Percentiles rank a stretch among this genome's conserved stretches.
These are phyloP conservation scores for Pelodytes ibericus DNA, from an alignment of 2,797 vertebrate species.

Conservation along the genomic window DNA sequence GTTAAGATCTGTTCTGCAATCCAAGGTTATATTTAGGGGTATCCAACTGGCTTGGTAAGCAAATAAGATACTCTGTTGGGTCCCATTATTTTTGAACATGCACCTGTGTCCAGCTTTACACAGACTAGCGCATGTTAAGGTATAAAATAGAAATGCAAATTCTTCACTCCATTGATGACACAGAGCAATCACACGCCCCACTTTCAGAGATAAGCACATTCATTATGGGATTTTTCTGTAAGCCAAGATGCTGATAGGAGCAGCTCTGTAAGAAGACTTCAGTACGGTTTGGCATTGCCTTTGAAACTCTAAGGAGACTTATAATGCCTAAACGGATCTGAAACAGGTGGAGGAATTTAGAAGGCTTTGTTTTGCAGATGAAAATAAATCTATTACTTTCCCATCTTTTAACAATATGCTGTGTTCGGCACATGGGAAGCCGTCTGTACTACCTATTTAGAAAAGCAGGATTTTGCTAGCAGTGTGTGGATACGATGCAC, in stretches of 20 bases:
- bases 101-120: background rate
- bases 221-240: background rate
- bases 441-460: constrained; percentile 58
- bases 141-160: background rate
- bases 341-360: constrained; percentile 18
- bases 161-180: background rate
- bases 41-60: constrained; percentile 1
- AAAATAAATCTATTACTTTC: constrained; percentile 14
- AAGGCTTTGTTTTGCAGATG: constrained; percentile 15
- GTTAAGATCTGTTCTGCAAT: constrained; percentile 17
- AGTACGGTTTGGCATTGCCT: background rate
- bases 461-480: constrained; percentile 61
- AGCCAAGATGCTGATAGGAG: background rate
- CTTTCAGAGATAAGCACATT: background rate
- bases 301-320: background rate
- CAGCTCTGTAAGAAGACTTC: background rate
- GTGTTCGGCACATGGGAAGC: constrained; percentile 45
- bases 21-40: background rate
- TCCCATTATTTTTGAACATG: background rate
- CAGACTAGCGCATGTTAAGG: background rate
- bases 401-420: constrained; percentile 19
- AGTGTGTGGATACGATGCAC: constrained; percentile 61
- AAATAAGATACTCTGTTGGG: constrained; percentile 15
- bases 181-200: background rate
- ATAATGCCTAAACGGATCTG: background rate